phyloP scores from a whole-genome alignment of 2,113 vertebrate species.

The Prionailurus viverrinus region DNA sequence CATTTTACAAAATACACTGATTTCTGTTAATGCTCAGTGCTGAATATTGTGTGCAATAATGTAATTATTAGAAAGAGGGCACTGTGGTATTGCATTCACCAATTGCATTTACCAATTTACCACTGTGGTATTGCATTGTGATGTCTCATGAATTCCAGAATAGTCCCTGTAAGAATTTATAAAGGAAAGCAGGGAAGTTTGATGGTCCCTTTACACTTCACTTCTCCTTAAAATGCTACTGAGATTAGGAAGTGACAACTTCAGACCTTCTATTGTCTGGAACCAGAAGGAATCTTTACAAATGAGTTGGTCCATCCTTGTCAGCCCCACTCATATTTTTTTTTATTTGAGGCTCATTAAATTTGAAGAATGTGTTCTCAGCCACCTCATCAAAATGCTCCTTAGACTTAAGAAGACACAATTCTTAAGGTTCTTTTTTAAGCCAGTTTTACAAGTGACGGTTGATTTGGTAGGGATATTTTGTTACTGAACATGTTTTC shows the following conservation, averaged over 20 bases:
- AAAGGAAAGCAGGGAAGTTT: neutral
- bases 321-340: neutral
- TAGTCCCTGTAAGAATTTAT: neutral
- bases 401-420: neutral
- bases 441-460: neutral
- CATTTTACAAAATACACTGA: neutral
- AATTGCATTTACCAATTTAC: no score
- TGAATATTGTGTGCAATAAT: neutral
- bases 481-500: neutral
- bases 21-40: neutral
- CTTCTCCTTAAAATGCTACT: neutral
- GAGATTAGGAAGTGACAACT: neutral
- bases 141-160: accelerated
- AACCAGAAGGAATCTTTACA: neutral
- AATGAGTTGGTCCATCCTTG: neutral
- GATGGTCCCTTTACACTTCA: neutral
- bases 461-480: neutral
- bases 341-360: neutral
- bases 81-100: neutral
- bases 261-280: neutral
- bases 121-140: neutral
- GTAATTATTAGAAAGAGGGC: neutral
- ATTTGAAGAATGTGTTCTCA: neutral
- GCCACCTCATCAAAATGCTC: neutral
- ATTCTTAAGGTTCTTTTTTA: neutral